Conservation (phyloP, 64 coral and sea anemone genomes). For the Catalaphyllia jardinei region DNA sequence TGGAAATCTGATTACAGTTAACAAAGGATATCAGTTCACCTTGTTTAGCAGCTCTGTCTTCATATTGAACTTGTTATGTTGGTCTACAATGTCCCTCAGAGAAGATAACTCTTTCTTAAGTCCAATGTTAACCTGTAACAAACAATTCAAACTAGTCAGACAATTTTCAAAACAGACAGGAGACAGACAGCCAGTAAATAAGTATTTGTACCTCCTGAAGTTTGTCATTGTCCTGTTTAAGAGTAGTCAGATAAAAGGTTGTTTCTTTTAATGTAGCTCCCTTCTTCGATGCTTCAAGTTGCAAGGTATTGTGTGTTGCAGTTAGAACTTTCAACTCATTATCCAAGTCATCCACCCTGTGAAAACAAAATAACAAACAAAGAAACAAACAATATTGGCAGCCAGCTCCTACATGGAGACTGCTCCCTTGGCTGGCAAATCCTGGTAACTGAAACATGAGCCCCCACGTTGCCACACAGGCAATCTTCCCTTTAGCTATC, state of each 20-base stretch:
- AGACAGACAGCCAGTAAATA: not conserved
- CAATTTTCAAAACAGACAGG: no score
- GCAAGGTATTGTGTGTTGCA: not conserved
- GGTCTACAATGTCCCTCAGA: not conserved
- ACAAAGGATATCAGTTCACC: not conserved
- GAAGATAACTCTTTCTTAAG: slow-evolving; percentile 13
- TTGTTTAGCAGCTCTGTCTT: not conserved
- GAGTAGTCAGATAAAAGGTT: not conserved
- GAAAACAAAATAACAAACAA: not conserved
- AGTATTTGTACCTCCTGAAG: not conserved
- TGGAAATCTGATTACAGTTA: no score
- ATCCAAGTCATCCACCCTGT: slow-evolving; percentile 29
- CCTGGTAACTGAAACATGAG: no score
- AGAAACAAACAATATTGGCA: no score
- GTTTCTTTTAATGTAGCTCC: slow-evolving; percentile 13
- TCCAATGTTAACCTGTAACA: not conserved
- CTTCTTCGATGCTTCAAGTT: slow-evolving; percentile 10
- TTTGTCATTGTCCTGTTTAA: slow-evolving; percentile 17
- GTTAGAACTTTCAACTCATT: not conserved
- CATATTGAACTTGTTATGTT: not conserved
- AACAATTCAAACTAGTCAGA: not conserved
- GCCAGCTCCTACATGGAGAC: no score
- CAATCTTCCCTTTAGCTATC: no score
- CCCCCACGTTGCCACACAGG: no score
- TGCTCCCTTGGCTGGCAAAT: no score